A percentile compares a stretch with the other conserved stretches of the same genome.
phyloP scores from a whole-genome alignment of 1,140 invertebrate genomes.

The Ridgeia piscesae region DNA sequence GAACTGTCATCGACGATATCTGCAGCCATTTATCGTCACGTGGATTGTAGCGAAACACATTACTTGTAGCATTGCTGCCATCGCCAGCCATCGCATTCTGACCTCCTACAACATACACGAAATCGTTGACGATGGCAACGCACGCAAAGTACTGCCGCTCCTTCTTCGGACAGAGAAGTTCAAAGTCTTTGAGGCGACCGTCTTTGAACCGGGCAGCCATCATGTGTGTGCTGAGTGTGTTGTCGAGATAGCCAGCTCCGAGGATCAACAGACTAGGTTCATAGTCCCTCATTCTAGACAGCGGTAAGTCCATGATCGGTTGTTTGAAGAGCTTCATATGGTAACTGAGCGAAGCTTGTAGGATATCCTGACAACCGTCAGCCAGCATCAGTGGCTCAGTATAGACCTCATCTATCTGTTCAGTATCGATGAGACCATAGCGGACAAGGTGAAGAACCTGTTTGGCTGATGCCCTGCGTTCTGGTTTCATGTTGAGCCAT shows the following conservation, averaged over 20 bases:
- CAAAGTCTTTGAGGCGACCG: conserved; percentile 25
- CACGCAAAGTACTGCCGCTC: conserved; percentile 31
- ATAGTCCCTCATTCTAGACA: conserved; percentile 27
- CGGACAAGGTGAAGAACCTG: conserved; percentile 19
- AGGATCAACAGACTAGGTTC: conserved; percentile 26
- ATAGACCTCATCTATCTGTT: conserved; percentile 28
- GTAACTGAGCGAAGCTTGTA: conserved; percentile 27
- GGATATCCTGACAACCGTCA: conserved; percentile 28
- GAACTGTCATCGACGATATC: conserved; percentile 29
- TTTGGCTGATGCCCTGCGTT: background rate
- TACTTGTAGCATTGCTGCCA: conserved; percentile 29
- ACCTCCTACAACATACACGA: conserved; percentile 30
- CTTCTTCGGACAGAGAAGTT: conserved; percentile 21
- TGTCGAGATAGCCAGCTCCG: conserved; percentile 31
- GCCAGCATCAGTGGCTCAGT: conserved; percentile 24
- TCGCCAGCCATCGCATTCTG: conserved; percentile 33
- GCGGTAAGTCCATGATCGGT: conserved; percentile 23
- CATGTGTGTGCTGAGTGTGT: conserved; percentile 30
- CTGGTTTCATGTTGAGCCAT: conserved; percentile 6
- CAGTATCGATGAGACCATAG: conserved; percentile 30
- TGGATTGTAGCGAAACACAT: conserved; percentile 30
- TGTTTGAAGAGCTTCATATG: conserved; percentile 31
- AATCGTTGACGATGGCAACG: conserved; percentile 30
- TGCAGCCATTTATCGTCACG: conserved; percentile 32
- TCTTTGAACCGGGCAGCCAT: conserved; percentile 27